These are phyloP conservation scores for Myopa testacea DNA, from an alignment of 2,888 invertebrate species.

Conservation along the genomic window DNA sequence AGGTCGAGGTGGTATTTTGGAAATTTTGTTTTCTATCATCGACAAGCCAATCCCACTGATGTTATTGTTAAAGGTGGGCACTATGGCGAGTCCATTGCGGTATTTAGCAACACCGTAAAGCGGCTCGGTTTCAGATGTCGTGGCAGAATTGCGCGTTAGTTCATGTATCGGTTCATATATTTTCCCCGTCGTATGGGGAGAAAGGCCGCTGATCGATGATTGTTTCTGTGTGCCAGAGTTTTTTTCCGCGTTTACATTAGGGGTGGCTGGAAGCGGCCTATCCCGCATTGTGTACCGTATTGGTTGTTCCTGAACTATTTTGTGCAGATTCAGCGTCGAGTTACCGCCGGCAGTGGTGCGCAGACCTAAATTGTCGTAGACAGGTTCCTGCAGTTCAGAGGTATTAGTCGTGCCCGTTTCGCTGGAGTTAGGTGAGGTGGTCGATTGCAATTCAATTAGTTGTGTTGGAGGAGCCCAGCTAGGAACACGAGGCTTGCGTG, in stretches of 20 bases:
- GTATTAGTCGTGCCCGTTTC: constrained; percentile 67
- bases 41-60: constrained; percentile 66
- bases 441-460: constrained; percentile 51
- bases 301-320: constrained; percentile 67
- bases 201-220: neutral
- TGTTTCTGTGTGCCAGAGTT: constrained; percentile 48
- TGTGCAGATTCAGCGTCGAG: constrained; percentile 82
- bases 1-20: constrained; percentile 85
- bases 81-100: constrained; percentile 60
- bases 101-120: constrained; percentile 61
- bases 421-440: constrained; percentile 66
- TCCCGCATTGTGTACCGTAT: constrained; percentile 74
- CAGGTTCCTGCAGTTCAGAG: constrained; percentile 76
- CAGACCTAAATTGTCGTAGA: constrained; percentile 87
- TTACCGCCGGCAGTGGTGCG: constrained; percentile 90
- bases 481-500: constrained; percentile 83
- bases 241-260: constrained; percentile 62
- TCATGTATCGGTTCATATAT: constrained; percentile 68
- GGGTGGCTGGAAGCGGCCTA: constrained; percentile 76
- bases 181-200: constrained; percentile 50
- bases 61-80: constrained; percentile 53
- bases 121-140: constrained; percentile 63
- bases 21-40: constrained; percentile 56
- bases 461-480: constrained; percentile 77
- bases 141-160: constrained; percentile 52